Conservation (phyloP, 1,140 invertebrate genomes). For the Drosophila suzukii region DNA sequence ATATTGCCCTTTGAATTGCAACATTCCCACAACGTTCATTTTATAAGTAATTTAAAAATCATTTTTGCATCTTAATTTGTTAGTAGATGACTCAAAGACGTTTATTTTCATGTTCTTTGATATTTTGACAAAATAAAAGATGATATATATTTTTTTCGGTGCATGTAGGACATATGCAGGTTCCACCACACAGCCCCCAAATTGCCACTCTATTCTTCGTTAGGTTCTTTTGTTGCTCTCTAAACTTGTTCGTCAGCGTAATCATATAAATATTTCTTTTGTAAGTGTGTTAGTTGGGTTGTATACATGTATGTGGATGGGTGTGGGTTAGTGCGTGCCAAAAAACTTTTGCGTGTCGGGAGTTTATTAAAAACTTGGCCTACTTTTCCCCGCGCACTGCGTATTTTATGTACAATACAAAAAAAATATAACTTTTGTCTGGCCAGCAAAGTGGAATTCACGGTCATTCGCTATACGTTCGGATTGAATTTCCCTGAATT, state of each 20-base stretch:
- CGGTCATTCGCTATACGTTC: constrained; percentile 22
- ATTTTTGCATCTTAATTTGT: no score
- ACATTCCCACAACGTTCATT: no score
- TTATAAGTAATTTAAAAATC: no score
- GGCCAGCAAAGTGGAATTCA: constrained; percentile 51
- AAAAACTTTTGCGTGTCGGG: constrained; percentile 65
- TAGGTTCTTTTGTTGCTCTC: constrained; percentile 50
- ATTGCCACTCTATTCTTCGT: constrained; percentile 26
- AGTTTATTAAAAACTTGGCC: constrained; percentile 80
- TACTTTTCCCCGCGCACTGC: constrained; percentile 24
- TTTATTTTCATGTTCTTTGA: background rate
- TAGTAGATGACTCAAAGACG: no score
- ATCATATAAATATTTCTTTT: constrained; percentile 79
- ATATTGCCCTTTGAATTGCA: no score
- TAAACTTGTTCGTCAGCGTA: constrained; percentile 59
- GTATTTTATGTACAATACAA: constrained; percentile 44
- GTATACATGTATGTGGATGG: background rate
- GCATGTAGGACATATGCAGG: constrained; percentile 6
- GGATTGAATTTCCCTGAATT: constrained; percentile 3
- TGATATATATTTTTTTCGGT: background rate
- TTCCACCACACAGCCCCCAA: constrained; percentile 22
- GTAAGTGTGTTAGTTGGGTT: constrained; percentile 45
- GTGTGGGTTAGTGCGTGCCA: constrained; percentile 32
- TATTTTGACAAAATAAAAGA: no score
- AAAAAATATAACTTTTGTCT: constrained; percentile 54